These are phyloP conservation scores for Microplitis mediator DNA, from an alignment of 1,140 invertebrate genomes.

Conservation along the genomic window DNA sequence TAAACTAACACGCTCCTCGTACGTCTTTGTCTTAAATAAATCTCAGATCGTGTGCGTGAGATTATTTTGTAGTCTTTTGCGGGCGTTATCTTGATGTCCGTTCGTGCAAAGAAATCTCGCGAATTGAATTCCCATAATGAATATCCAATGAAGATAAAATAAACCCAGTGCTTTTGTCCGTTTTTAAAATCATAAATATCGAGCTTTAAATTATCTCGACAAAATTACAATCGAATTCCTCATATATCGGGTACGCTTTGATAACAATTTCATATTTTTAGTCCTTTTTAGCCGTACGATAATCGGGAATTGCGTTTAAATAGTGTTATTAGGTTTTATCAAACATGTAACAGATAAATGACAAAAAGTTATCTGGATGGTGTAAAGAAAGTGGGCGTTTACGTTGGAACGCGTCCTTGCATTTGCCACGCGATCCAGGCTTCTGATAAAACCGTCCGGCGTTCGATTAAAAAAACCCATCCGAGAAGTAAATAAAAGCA, in stretches of 20 bases:
- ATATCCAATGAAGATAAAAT: neutral
- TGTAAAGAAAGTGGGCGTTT: slow-evolving; percentile 22
- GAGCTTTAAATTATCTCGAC: neutral
- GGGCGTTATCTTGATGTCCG: slow-evolving; percentile 24
- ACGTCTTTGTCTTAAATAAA: slow-evolving; percentile 17
- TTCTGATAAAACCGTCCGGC: slow-evolving; percentile 3
- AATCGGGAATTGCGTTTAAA: too few relatives aligned
- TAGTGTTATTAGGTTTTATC: neutral
- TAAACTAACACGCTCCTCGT: neutral
- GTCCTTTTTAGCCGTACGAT: too few relatives aligned
- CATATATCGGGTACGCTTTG: too few relatives aligned
- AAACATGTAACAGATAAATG: neutral
- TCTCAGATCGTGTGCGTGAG: slow-evolving; percentile 29
- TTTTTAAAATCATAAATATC: slow-evolving; percentile 5
- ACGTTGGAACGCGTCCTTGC: neutral
- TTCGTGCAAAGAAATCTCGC: slow-evolving; percentile 34
- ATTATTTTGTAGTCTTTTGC: slow-evolving; percentile 33
- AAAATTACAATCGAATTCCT: too few relatives aligned
- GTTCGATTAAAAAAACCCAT: too few relatives aligned
- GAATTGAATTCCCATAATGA: slow-evolving; percentile 23
- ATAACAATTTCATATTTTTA: too few relatives aligned
- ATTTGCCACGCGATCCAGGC: slow-evolving; percentile 6
- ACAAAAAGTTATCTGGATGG: neutral
- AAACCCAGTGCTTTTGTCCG: neutral
- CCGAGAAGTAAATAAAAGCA: too few relatives aligned